Evolutionary conservation across 1,140 invertebrate species (phyloP).

Genomic region (Thaumatotibia leucotreta): DNA sequence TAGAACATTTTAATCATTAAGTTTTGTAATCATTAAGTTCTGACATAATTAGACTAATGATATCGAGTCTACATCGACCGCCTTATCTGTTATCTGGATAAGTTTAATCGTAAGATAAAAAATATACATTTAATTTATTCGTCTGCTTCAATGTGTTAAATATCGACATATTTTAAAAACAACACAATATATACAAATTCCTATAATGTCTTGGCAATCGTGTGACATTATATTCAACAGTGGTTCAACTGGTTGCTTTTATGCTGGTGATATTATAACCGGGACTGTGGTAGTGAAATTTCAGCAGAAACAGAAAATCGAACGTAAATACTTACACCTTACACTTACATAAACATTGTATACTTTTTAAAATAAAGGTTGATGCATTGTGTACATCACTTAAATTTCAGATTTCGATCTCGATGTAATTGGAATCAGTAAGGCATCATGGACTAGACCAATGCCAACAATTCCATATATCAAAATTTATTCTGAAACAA

Average conservation of each 20-base stretch:
- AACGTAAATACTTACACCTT: conserved; percentile 41
- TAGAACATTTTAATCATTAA: too few species aligned
- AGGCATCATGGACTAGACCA: conserved; percentile 53
- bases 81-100: neutral
- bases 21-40: too few species aligned
- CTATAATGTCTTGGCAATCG: conserved; percentile 49
- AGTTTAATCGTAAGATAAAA: neutral
- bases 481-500: conserved; percentile 56
- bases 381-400: neutral
- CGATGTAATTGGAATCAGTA: conserved; percentile 44
- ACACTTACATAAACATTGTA: neutral
- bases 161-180: neutral
- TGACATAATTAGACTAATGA: neutral
- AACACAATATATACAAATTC: neutral
- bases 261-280: conserved; percentile 56
- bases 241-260: conserved; percentile 45
- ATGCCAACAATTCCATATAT: conserved; percentile 53
- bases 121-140: neutral
- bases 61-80: neutral
- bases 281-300: conserved; percentile 52
- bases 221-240: conserved; percentile 52
- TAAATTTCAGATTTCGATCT: conserved; percentile 51
- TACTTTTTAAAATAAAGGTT: neutral
- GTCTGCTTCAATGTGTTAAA: neutral
- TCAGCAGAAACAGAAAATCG: conserved; percentile 44